Percentiles rank a stretch among this genome's conserved stretches.
These are phyloP conservation scores for Barypeithes pellucidus DNA, from an alignment of 2,888 invertebrate species.

Conservation along the genomic window DNA sequence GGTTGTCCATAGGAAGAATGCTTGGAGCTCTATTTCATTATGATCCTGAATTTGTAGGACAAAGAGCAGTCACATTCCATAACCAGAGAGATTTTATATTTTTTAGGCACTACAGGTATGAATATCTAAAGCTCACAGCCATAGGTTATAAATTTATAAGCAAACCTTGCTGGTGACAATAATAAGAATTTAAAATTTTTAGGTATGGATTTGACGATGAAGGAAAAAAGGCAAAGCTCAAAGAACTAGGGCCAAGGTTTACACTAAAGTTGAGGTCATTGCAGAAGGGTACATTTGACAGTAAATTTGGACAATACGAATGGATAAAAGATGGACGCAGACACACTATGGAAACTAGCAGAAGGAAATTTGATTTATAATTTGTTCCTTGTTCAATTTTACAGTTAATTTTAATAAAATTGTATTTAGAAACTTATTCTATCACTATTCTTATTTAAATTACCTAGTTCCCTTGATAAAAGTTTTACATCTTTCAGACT, in stretches of 20 bases:
- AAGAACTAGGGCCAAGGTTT: slow-evolving; percentile 98
- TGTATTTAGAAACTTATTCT: background rate
- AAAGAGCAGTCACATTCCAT: slow-evolving; percentile 96
- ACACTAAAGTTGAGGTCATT: slow-evolving; percentile 93
- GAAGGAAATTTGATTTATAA: slow-evolving; percentile 94
- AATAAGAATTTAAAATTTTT: slow-evolving; percentile 19
- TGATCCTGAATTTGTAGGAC: slow-evolving; percentile 94
- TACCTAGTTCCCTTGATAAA: too few relatives aligned
- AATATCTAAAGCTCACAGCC: too few relatives aligned
- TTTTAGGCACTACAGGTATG: slow-evolving; percentile 93
- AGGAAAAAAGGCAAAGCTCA: slow-evolving; percentile 81
- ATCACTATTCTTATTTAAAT: background rate
- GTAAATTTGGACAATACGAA: slow-evolving; percentile 96
- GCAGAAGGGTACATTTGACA: slow-evolving; percentile 98
- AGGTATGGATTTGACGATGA: slow-evolving; percentile 93
- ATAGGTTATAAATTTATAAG: too few relatives aligned
- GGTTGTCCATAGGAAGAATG: slow-evolving; percentile 93
- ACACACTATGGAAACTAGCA: slow-evolving; percentile 94
- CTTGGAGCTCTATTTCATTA: slow-evolving; percentile 95
- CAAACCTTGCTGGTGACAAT: too few relatives aligned
- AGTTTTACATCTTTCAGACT: too few relatives aligned
- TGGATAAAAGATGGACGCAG: slow-evolving; percentile 94
- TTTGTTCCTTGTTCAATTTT: background rate
- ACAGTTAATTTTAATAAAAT: slow-evolving; percentile 9
- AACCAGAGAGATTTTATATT: slow-evolving; percentile 99